Base-by-base conservation (phyloP, 2,797 vertebrate genomes). In the Molossus alvarezi region DNA sequence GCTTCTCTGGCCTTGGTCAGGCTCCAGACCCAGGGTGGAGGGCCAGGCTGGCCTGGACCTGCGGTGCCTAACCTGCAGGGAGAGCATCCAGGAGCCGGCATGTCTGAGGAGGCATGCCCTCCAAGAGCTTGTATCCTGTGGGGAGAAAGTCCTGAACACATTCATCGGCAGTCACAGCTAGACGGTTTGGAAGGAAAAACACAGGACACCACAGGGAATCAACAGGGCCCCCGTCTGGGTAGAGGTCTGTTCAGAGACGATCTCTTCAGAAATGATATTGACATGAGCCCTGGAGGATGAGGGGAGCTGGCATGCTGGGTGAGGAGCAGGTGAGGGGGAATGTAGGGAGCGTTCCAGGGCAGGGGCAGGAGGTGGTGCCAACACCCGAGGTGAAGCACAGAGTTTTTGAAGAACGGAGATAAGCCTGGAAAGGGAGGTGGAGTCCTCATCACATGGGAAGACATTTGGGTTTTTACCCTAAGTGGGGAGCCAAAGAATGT, bases 221-320 rank as follows among this genome's bases (percentile, higher is more conserved):
- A n/a, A 0, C 0, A 2, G 51, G 58, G 45, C 2, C 55, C 41
- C 69, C 12, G 0, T 73, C 51, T 37, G 86, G n/a, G 84, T 2
- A 21, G 7, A 3, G 23, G 5, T 2, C 18, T 33, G 25, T 21
- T 25, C 69, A n/a, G 87, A 77, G 58, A 76, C 11, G 10, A 21
- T 10, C 23, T 86, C 73, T 76, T 58, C 41, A 51, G 58, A 83
- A 92, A 18, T 29, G 18, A 9, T 15, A 14, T 45, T 45, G 37
- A 25, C 5, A 15, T 27, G 83, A 87, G 91, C 7, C 23, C 25
- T 58, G 18, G 58, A 58, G 37, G 57, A 6, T 7, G 27, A 48
- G 18, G 13, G 25, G 10, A 41, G 2, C 12, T 23, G 69, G 71
- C 27, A 9, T 18, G 33, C 4, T 6, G 14, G 6, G 75, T 57